Evolutionary conservation across 1,140 invertebrate species (phyloP), one percentile per base, ranked within the genome.

Genomic region (Lutraria rhynchaena): DNA sequence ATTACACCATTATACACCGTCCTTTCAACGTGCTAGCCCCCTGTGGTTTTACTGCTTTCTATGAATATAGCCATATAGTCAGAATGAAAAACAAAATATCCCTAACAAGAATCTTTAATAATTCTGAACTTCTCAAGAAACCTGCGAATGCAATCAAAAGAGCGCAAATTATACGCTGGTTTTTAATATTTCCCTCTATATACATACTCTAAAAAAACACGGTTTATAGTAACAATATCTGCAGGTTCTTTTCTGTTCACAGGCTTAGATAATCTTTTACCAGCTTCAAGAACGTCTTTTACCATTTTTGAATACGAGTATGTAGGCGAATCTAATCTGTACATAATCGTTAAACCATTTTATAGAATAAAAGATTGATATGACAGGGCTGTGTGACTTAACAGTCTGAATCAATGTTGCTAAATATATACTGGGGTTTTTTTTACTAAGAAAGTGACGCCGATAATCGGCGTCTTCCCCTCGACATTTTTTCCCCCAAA

Each of bases 31-130:
- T n/a, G n/a, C n/a, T n/a, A n/a, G n/a, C n/a, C n/a, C n/a, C n/a
- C n/a, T n/a, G n/a, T n/a, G 11, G 74, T 82, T 60, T 82, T 74
- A 58, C 70, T 75, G 11, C 37, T 49, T 55, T 82, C 60, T 11
- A 82, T 75, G 29, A 82, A 82, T 3, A 81, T 31, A 35, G n/a
- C 13, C 65, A 35, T 41, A n/a, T 63, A 63, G 1, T 3, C n/a
- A 5, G 3, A 1, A 22, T 37, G 1, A 37, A 63, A 55, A 55
- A 11, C n/a, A n/a, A 7, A 55, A 55, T 22, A n/a, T 55, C 53
- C 17, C 17, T 11, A 11, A 7, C 5, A n/a, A 7, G 17, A 55
- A 55, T 55, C 5, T n/a, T 55, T 55, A 55, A 55, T 55, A 55
- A 55, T n/a, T 55, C 53, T 55, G 53, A 55, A 55, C 53, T 55